Evolutionary conservation across 2,797 vertebrate species (phyloP), one percentile per base, ranked within the genome.

Genomic region (Diceros bicornis): DNA sequence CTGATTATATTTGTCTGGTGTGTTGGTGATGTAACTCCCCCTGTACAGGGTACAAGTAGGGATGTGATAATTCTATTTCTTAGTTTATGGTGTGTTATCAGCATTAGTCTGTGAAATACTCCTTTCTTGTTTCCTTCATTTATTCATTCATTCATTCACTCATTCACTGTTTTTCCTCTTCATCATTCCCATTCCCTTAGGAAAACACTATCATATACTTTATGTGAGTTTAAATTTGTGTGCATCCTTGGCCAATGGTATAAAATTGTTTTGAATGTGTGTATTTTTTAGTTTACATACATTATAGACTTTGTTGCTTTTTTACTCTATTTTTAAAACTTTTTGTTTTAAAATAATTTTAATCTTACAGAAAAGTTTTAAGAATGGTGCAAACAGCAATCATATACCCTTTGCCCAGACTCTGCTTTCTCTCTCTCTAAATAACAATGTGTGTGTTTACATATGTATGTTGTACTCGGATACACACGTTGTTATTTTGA

Each of bases 291-390:
- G 18, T 84, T 86, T 41, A 72, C 7, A n/a, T n/a, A 17, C 2
- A 2, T 88, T 71, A 32, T 7, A 77, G 44, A 32, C 0, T 1
- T 11, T 77, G 27, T 18, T 16, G 11, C 8, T 88, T 92, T 93
- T 93, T 55, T 37, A 83, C 8, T 69, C 11, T 74, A 52, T 41
- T 29, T 68, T 84, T 3, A 32, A 94, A 93, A 16, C 2, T n/a
- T 88, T 71, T 74, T 55, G 69, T 32, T 66, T 93, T 79, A 89
- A 91, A 79, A 85, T 59, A 52, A 37, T 61, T 95, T 92, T 87
- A 84, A 89, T 55, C 44, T 91, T 68, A 61, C 7, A 71, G 41
- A 74, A 59, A 90, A 44, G 3, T 81, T 69, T 71, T 44, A 32
- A 47, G 47, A 91, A 62, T 87, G 41, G 7, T 20, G 29, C 10